Evolutionary conservation across 2,113 vertebrate species (phyloP).

Genomic region (Ceratotherium simum): DNA sequence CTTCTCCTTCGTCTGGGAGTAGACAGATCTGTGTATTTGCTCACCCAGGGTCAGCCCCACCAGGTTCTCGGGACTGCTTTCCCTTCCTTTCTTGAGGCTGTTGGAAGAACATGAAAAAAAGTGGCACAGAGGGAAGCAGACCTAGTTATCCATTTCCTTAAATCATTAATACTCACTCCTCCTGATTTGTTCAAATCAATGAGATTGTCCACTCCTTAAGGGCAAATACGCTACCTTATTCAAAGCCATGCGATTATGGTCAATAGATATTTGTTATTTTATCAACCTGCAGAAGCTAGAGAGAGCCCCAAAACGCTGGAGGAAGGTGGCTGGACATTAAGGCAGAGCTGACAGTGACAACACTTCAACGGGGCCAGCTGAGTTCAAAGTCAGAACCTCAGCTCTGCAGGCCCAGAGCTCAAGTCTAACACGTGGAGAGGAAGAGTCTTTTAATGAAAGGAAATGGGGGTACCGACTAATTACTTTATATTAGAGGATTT

Average conservation of each 20-base stretch:
- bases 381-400: not conserved
- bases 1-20: not conserved
- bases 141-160: not conserved
- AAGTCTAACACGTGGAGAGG: not conserved
- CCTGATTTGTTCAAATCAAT: not conserved
- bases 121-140: not conserved
- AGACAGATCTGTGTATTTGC: not conserved
- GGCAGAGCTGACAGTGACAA: not conserved
- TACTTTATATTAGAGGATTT: not conserved
- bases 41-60: not conserved
- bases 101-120: not conserved
- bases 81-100: not conserved
- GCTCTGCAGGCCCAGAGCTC: not conserved
- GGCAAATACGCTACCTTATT: not conserved
- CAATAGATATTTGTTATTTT: not conserved
- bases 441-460: not conserved
- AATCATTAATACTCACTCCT: not conserved
- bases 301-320: not conserved
- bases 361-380: not conserved
- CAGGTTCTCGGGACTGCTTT: not conserved
- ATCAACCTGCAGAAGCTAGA: constrained; percentile 36
- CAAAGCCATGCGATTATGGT: not conserved
- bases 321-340: not conserved
- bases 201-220: not conserved
- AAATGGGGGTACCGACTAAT: not conserved